Evolutionary conservation across 2,113 vertebrate species (phyloP), one percentile per base, ranked within the genome.

Genomic region (Rutilus rutilus): DNA sequence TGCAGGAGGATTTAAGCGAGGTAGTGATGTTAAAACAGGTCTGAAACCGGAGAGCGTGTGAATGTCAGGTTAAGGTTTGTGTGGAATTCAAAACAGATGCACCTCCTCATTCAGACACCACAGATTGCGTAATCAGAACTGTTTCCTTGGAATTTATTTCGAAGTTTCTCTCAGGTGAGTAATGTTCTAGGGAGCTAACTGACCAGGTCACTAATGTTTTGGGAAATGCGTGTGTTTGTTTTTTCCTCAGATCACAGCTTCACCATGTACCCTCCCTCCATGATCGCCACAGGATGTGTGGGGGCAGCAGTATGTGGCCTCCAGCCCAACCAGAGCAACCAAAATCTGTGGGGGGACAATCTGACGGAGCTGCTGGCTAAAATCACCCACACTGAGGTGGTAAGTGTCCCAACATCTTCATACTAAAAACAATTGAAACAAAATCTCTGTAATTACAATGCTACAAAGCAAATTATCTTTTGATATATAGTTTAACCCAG

Each of bases 331-430:
- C 94, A 94, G 76, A 92, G 89, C 0, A 96, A 97, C 92, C 94
- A 91, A 86, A 90, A 92, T 5, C 93, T 96, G 90, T 95, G 92
- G 21, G 92, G 94, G 4, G 95, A 96, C 69, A 95, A 95, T 89
- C 95, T 99, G 92, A 97, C 95, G 0, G 96, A 97, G 82, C 95
- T 97, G 90, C 93, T 99, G 95, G 97, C 97, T 92, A 98, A 96
- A 94, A 97, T 99, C 94, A 98, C 97, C 91, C 97, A 96, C 94
- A 97, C 96, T 17, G 98, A 99, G 90, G 96, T 98, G 97, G 98
- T 99, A 93, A 96, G 97, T 96, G 83, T 87, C 87, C 76, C 45
- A 59, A 23, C 78, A 17, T 42, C 33, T 42, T 33, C 25, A 4
- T 78, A 17, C 73, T 75, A 12, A 21, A 54, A 54, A 27, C 2